Evolutionary conservation across 2,888 invertebrate species (phyloP).

Genomic region (Amphimallon solstitiale): DNA sequence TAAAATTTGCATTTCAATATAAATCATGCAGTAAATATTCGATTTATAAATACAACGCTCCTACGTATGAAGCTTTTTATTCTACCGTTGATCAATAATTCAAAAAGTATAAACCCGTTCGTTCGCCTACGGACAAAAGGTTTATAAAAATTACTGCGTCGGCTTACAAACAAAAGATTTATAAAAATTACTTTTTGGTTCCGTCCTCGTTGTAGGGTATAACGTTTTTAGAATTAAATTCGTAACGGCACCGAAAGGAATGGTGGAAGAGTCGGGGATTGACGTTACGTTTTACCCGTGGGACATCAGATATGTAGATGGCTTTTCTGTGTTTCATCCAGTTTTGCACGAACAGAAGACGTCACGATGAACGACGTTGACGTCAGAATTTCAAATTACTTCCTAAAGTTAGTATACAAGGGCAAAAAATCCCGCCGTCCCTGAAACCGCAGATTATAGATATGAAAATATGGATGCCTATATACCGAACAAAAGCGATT

Average conservation of each 20-base stretch:
- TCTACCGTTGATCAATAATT: constrained; percentile 27
- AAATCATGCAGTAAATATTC: too few species aligned
- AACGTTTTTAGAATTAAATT: constrained; percentile 22
- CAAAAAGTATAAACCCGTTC: constrained; percentile 1
- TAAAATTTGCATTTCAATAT: too few species aligned
- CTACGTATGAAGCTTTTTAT: too few species aligned
- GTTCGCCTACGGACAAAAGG: constrained; percentile 29
- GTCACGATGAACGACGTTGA: neutral
- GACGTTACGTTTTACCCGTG: constrained; percentile 30
- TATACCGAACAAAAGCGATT: too few species aligned
- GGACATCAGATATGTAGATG: constrained; percentile 32
- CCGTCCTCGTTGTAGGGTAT: neutral
- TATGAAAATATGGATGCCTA: too few species aligned
- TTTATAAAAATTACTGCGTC: constrained; percentile 33
- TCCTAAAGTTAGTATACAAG: neutral
- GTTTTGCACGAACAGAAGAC: constrained; percentile 1
- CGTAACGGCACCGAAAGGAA: constrained; percentile 11
- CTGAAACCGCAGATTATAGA: too few species aligned
- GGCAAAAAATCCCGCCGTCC: neutral
- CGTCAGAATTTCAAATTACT: constrained; percentile 20
- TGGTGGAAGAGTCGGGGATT: constrained; percentile 3
- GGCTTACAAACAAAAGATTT: constrained; percentile 32
- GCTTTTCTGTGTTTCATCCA: constrained; percentile 23
- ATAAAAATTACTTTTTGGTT: constrained; percentile 22
- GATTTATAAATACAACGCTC: too few species aligned